Evolutionary conservation across 2,113 vertebrate genomes (phyloP).

Genomic region (Nanger granti): DNA sequence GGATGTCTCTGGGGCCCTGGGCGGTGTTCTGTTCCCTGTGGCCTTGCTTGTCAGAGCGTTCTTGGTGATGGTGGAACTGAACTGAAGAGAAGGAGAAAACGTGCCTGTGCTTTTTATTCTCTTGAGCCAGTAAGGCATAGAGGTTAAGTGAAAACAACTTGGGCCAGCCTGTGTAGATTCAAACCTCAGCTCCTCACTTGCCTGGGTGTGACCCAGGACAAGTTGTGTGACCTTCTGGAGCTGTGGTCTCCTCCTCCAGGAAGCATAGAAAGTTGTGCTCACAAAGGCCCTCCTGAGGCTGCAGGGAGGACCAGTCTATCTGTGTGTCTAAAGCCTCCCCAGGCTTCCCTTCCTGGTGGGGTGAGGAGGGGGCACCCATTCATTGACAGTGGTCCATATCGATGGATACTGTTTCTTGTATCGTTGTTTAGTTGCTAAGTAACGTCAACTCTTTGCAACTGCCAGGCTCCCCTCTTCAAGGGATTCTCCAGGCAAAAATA

Average conservation of each 20-base stretch:
- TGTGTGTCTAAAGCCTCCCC: background rate
- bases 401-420: background rate
- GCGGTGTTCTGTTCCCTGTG: rapidly evolving
- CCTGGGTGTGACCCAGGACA: background rate
- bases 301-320: background rate
- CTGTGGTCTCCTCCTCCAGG: background rate
- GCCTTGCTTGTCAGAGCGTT: background rate
- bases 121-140: background rate
- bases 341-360: no score
- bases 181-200: background rate
- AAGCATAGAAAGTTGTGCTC: background rate
- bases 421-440: background rate
- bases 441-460: background rate
- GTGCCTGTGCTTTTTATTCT: background rate
- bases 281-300: no score
- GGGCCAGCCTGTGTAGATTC: background rate
- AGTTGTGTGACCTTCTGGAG: background rate
- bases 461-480: background rate
- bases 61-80: background rate
- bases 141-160: no score
- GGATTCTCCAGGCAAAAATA: background rate
- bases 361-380: background rate
- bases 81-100: background rate
- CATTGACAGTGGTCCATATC: background rate
- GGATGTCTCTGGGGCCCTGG: background rate